These are phyloP conservation scores for Microctenopoma lineatum DNA, from an alignment of 2,797 vertebrate genomes.

Conservation along the genomic window DNA sequence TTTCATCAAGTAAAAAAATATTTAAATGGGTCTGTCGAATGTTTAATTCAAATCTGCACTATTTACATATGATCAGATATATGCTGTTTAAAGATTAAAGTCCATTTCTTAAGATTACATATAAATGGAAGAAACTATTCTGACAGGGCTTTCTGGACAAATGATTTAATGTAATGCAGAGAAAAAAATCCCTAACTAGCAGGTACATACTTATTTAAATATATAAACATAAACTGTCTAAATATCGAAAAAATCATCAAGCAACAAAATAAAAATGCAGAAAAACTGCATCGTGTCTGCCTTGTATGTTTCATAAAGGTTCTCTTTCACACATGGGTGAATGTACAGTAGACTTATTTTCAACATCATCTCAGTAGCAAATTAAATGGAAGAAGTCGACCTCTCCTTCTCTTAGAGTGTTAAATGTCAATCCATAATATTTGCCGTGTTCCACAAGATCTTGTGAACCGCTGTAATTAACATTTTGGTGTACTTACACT, in stretches of 20 bases:
- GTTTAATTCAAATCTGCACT: too few relatives aligned
- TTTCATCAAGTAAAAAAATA: too few relatives aligned
- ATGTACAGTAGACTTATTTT: slow-evolving; percentile 42
- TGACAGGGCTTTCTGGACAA: too few relatives aligned
- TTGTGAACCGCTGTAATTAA: slow-evolving; percentile 49
- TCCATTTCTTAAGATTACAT: too few relatives aligned
- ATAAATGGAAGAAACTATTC: too few relatives aligned
- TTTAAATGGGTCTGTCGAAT: neutral
- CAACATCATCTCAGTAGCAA: slow-evolving; percentile 36
- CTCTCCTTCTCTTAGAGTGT: slow-evolving; percentile 36
- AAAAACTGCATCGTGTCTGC: slow-evolving; percentile 11
- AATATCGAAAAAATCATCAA: too few relatives aligned
- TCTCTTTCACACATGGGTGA: slow-evolving; percentile 10
- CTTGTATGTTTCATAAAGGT: slow-evolving; percentile 13
- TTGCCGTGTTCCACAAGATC: slow-evolving; percentile 39
- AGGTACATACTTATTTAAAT: neutral
- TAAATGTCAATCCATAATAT: slow-evolving; percentile 62
- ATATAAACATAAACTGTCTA: neutral
- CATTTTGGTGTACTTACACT: slow-evolving; percentile 33
- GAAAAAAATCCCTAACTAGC: too few relatives aligned
- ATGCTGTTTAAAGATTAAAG: too few relatives aligned
- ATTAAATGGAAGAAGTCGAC: slow-evolving; percentile 59
- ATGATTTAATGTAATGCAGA: neutral
- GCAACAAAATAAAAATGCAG: neutral
- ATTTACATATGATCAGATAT: too few relatives aligned